A percentile compares a stretch with the other conserved stretches of the same genome.
These are phyloP conservation scores for Bagarius yarrelli DNA, from an alignment of 2,113 vertebrate species.

Conservation along the genomic window DNA sequence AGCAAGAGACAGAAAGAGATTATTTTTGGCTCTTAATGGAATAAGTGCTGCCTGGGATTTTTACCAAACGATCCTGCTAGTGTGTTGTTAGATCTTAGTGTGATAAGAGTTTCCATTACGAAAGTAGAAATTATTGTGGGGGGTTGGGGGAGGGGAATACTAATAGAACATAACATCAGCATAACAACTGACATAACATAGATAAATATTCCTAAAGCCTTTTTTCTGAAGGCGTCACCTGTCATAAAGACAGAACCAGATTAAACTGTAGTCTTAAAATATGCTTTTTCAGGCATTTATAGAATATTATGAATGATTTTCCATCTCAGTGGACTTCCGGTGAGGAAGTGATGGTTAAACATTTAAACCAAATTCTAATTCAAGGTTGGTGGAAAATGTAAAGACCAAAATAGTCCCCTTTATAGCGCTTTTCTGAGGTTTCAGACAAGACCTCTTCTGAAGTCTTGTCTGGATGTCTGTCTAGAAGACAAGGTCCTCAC, in stretches of 20 bases:
- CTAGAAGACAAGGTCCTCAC: no score
- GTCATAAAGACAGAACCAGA: background rate
- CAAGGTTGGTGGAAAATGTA: no score
- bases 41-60: constrained; percentile 25
- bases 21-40: constrained; percentile 13
- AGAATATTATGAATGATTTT: no score
- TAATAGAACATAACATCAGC: background rate
- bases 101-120: background rate
- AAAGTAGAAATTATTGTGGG: background rate
- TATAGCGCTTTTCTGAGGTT: no score
- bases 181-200: background rate
- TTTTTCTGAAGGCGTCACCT: background rate
- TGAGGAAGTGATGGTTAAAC: no score
- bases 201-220: background rate
- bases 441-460: no score
- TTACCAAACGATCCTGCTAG: constrained; percentile 29
- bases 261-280: no score
- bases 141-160: background rate
- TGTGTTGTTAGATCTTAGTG: constrained; percentile 14
- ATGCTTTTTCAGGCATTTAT: no score
- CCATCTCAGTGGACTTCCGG: no score
- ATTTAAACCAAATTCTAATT: no score
- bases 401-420: no score
- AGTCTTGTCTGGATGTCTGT: no score
- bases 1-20: background rate